A percentile compares a stretch with the other conserved stretches of the same genome.
Conservation (phyloP, 2,888 invertebrate genomes). For the Euplagia quadripunctaria region DNA sequence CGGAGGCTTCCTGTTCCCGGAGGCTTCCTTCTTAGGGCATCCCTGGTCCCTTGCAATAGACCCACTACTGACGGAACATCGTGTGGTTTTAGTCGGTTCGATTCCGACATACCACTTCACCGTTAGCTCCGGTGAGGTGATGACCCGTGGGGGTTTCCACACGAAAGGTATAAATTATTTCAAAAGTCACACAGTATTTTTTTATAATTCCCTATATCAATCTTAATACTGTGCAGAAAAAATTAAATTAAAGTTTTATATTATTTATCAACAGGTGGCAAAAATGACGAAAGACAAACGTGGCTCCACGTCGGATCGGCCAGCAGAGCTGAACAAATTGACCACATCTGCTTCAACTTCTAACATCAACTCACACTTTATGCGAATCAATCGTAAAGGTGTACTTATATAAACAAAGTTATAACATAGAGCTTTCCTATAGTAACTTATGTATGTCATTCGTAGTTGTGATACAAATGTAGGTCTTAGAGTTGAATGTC, state of each 20-base stretch:
- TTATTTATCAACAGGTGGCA: conserved; percentile 66
- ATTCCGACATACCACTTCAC: too few relatives aligned
- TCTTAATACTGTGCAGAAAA: neutral
- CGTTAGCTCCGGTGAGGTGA: too few relatives aligned
- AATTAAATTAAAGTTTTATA: neutral
- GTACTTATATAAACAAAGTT: conserved; percentile 71
- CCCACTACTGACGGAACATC: too few relatives aligned
- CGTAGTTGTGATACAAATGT: neutral
- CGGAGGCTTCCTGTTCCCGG: too few relatives aligned
- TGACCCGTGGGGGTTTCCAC: too few relatives aligned
- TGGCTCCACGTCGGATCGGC: conserved; percentile 54
- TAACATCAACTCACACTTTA: conserved; percentile 54
- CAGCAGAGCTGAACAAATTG: conserved; percentile 60
- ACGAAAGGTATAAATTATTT: too few relatives aligned
- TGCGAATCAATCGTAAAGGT: conserved; percentile 76
- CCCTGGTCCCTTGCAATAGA: too few relatives aligned
- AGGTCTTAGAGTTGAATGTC: neutral
- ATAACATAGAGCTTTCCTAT: neutral
- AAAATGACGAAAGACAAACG: conserved; percentile 78
- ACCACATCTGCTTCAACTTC: conserved; percentile 43
- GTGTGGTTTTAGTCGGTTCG: too few relatives aligned
- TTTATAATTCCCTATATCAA: too few relatives aligned
- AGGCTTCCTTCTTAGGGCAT: too few relatives aligned
- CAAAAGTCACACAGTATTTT: too few relatives aligned
- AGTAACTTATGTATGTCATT: neutral